Evolutionary conservation across 2,113 vertebrate species (phyloP).

Genomic region (Gymnarchus niloticus): DNA sequence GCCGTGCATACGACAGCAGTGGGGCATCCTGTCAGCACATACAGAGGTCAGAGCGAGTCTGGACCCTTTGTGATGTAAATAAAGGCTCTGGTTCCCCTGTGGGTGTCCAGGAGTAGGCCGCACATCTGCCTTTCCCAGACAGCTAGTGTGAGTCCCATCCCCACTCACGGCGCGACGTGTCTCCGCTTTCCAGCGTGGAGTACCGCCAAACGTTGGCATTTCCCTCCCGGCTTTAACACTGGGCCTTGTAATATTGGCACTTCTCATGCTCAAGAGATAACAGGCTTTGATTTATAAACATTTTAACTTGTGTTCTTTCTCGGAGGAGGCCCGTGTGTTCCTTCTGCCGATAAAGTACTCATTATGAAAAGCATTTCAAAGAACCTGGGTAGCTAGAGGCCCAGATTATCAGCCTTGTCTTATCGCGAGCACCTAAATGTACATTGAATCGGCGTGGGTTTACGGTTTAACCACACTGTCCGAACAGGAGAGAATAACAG

Average conservation of each 20-base stretch:
- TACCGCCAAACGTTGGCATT: not conserved
- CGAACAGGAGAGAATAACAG: not conserved
- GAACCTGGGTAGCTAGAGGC: not conserved
- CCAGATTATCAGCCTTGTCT: not conserved
- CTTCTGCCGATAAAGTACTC: not conserved
- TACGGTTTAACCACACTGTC: not conserved
- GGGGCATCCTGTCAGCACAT: conserved; percentile 56
- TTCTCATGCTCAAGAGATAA: not conserved
- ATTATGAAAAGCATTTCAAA: not conserved
- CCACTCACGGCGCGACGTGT: not conserved
- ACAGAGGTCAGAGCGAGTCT: conserved; percentile 66
- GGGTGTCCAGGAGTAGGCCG: not conserved
- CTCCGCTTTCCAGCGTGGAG: not conserved
- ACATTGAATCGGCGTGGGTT: not conserved
- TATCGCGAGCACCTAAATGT: not conserved
- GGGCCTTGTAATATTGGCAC: not conserved
- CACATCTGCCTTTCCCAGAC: not conserved
- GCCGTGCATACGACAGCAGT: conserved; percentile 47
- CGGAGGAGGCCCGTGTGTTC: not conserved
- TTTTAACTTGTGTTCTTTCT: not conserved
- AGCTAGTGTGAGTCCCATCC: not conserved
- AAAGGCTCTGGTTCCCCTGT: conserved; percentile 43
- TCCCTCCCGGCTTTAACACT: not conserved
- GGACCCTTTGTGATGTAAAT: conserved; percentile 70
- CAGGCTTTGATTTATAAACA: not conserved